Percentiles rank a stretch among this genome's conserved stretches.
Evolutionary conservation across 2,113 vertebrate genomes (phyloP).

Genomic region (Paraplagusia blochii): DNA sequence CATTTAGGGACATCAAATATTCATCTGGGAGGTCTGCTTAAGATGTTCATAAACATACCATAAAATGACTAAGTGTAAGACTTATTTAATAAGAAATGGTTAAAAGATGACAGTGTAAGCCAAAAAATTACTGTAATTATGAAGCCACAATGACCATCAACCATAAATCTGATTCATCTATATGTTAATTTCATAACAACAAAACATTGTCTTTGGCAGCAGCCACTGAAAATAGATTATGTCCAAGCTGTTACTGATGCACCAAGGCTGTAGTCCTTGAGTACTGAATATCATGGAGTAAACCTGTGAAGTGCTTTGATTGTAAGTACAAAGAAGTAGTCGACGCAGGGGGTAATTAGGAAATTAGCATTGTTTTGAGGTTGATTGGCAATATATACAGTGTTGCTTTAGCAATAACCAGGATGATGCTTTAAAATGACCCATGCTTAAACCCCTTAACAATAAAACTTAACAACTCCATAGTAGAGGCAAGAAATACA

Average conservation of each 20-base stretch:
- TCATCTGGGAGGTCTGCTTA: too few species aligned
- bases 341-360: neutral
- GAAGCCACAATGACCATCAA: too few species aligned
- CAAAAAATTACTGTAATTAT: too few species aligned
- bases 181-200: too few species aligned
- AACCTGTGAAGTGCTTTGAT: neutral
- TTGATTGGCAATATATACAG: neutral
- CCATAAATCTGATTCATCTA: too few species aligned
- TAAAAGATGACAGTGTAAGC: too few species aligned
- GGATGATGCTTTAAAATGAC: conserved; percentile 24
- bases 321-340: neutral
- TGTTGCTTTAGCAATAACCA: neutral
- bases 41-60: too few species aligned
- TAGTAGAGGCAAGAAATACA: conserved; percentile 50
- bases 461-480: conserved; percentile 31
- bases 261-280: neutral
- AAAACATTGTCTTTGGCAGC: neutral
- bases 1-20: too few species aligned
- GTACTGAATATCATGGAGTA: neutral
- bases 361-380: neutral
- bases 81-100: too few species aligned
- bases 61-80: too few species aligned
- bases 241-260: neutral
- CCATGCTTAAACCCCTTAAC: conserved; percentile 33
- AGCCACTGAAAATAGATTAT: neutral